Base-by-base conservation (phyloP, 2,797 vertebrate species). In the Sebastes goodei region DNA sequence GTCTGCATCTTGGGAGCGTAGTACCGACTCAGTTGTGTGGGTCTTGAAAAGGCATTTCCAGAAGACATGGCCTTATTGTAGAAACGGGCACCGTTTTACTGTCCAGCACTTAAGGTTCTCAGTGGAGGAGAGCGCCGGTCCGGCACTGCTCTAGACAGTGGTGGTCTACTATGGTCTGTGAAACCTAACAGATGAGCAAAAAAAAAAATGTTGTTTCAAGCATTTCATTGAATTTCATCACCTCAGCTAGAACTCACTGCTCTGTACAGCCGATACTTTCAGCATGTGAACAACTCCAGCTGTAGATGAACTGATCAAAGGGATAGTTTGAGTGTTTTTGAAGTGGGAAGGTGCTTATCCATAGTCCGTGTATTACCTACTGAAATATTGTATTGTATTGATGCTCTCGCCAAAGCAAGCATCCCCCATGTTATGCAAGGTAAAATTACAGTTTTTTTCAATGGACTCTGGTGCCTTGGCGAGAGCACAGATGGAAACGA, bases 101-200 rank as follows among this genome's bases (percentile, higher is more conserved):
- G 96, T 97, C 97, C 97, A 98, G 97, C 98, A 98, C 97, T 98
- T 98, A 96, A 95, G 97, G 97, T 97, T 97, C 95, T 97, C 96
- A 96, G 93, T 95, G 95, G 85, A 90, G 87, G 91, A 88, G 89
- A 77, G 90, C 30, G 74, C 89, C 88, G 6, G 78, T 79, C 75
- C 91, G 95, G 96, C 95, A 93, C 93, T 89, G 93, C 96, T 96
- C 90, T 86, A 96, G 95, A 96, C 95, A 96, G 92, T 95, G 87
- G 90, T 95, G 95, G 95, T 96, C 97, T 97, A 98, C 96, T 99
- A 99, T 78, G 98, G 98, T 96, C 98, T 96, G 89, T 99, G 98
- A 96, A 99, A 99, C 97, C 98, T 99, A 83, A 62, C 91, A 79
- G 82, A 92, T 3, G 33, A 70, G 75, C 73, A 7, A 2, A 63